Conservation (phyloP, 2,888 invertebrate species). For the Agrotis clavis region DNA sequence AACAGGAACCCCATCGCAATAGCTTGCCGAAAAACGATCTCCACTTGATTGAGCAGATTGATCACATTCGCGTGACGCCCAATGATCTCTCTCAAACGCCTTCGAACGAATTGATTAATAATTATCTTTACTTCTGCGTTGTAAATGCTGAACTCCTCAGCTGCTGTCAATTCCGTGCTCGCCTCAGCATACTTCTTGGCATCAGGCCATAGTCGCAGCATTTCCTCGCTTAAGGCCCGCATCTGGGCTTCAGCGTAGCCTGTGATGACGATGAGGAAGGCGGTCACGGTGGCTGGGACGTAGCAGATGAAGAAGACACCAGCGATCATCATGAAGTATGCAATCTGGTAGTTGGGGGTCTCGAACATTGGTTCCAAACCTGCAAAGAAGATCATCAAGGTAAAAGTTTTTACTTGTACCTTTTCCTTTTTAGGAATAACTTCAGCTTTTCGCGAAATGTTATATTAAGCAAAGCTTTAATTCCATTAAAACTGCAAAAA, state of each 20-base stretch:
- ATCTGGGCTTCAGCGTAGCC: constrained; percentile 63
- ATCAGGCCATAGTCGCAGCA: constrained; percentile 60
- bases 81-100: constrained; percentile 63
- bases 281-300: constrained; percentile 61
- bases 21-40: constrained; percentile 69
- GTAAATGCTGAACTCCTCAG: constrained; percentile 15
- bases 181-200: constrained; percentile 43
- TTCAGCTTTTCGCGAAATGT: too few relatives aligned
- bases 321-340: constrained; percentile 47
- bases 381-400: too few relatives aligned
- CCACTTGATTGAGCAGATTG: constrained; percentile 64
- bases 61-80: constrained; percentile 66
- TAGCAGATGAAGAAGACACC: constrained; percentile 54
- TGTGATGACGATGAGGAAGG: constrained; percentile 59
- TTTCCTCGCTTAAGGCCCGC: constrained; percentile 59
- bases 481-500: too few relatives aligned
- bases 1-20: constrained; percentile 72
- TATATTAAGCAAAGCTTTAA: too few relatives aligned
- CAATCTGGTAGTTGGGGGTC: constrained; percentile 62
- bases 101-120: constrained; percentile 61
- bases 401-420: too few relatives aligned
- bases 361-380: constrained; percentile 62
- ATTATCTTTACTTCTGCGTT: constrained; percentile 15
- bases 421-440: too few relatives aligned
- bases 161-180: constrained; percentile 11